Base-by-base conservation (phyloP, 2,113 vertebrate genomes). In the Meriones unguiculatus region DNA sequence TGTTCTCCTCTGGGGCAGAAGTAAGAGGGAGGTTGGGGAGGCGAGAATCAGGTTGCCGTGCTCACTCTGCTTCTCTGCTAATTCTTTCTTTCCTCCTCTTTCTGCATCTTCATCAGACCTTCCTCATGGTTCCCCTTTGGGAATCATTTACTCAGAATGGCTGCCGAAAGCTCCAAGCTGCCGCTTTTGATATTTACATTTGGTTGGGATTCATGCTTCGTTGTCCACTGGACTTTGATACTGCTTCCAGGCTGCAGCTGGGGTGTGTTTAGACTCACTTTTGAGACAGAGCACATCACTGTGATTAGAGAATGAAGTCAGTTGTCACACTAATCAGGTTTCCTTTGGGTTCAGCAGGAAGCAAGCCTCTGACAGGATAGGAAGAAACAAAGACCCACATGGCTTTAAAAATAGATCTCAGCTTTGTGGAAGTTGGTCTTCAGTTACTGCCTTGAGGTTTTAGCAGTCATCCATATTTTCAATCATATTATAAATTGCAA, bases 321-420 rank as follows among this genome's bases (percentile, higher is more conserved):
- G 81, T 87, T 80, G 73, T 85, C 81, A 76, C 1, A 4, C 59
- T 91, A 75, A 84, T 94, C 89, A 54, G 15, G 78, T 88, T 59
- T 76, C 38, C 59, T 67, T 67, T 93, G 77, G 54, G 84, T 91
- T 95, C 84, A 90, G 65, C 35, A 85, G 87, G 30, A 89, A 59
- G 30, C 38, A 69, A 73, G 46, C 32, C 70, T 25, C 52, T 84
- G 18, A 38, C 41, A 70, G 35, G 57, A 30, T 57, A 67, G 38
- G 52, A 59, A 17, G 86, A 64, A 69, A 10, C 13, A 50, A 81
- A 72, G 67, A 5, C 24, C 76, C 59, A 6, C 46, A 50, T 8
- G n/a, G 17, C 54, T 94, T 89, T 93, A 91, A 87, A 89, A 87
- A 93, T 38, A 69, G 4, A 69, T 12, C 41, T 3, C 13, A 35